These are phyloP conservation scores for Pluvianellus socialis DNA, from an alignment of 2,113 vertebrate species.

Conservation along the genomic window DNA sequence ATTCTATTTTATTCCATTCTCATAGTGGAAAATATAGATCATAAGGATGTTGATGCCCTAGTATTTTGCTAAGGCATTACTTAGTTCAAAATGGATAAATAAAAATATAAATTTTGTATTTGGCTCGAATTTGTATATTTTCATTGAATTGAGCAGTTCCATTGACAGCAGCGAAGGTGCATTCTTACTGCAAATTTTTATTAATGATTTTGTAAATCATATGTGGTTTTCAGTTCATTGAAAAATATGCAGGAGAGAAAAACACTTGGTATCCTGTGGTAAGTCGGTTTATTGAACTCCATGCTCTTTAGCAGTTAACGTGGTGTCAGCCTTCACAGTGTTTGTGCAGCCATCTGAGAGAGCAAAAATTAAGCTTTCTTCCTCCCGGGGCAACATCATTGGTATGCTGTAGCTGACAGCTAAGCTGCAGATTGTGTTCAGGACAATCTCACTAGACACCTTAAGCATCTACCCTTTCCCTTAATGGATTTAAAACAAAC, in stretches of 20 bases:
- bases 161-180: neutral
- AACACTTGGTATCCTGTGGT: neutral
- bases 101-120: neutral
- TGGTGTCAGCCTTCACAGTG: neutral
- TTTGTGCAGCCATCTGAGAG: neutral
- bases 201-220: neutral
- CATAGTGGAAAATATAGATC: neutral
- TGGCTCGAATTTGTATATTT: neutral
- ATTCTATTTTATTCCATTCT: neutral
- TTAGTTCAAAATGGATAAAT: neutral
- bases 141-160: neutral
- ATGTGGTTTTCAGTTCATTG: neutral
- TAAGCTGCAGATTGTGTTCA: neutral
- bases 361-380: neutral
- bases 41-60: neutral
- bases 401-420: neutral
- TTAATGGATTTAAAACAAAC: constrained; percentile 2
- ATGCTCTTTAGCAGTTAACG: neutral
- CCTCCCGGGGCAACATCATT: neutral
- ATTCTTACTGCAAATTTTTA: neutral
- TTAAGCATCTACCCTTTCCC: neutral
- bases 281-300: neutral
- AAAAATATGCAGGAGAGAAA: neutral
- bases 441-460: neutral
- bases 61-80: neutral